A percentile compares a stretch with the other conserved stretches of the same genome.
Conservation (phyloP, 2,113 vertebrate species). For the Chunga burmeisteri region DNA sequence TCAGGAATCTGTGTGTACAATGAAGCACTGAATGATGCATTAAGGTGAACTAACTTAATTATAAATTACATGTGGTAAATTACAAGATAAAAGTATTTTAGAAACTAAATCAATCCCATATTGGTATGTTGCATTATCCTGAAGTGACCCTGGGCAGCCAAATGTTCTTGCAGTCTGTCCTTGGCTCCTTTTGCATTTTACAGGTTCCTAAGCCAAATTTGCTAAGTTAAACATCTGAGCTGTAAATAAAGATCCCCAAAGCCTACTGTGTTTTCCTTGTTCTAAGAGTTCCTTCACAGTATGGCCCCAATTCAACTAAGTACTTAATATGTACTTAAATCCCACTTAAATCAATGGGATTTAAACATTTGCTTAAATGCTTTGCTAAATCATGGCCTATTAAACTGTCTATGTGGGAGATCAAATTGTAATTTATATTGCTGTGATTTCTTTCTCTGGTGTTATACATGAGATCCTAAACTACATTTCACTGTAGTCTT, state of each 20-base stretch:
- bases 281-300: conserved; percentile 29
- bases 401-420: neutral
- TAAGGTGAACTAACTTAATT: neutral
- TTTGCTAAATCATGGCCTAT: conserved; percentile 34
- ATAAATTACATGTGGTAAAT: neutral
- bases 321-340: conserved; percentile 52
- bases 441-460: neutral
- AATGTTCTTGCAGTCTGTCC: conserved; percentile 44
- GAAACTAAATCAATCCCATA: neutral
- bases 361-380: conserved; percentile 48
- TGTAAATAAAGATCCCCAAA: conserved; percentile 53
- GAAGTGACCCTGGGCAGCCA: conserved; percentile 47
- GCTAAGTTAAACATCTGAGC: conserved; percentile 53
- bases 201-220: conserved; percentile 45
- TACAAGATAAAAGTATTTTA: neutral
- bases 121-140: conserved; percentile 20
- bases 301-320: conserved; percentile 36
- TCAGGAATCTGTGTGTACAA: neutral
- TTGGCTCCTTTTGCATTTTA: conserved; percentile 35
- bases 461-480: neutral
- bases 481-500: neutral
- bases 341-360: conserved; percentile 52
- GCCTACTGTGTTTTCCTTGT: conserved; percentile 39
- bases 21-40: neutral
- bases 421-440: conserved; percentile 42